phyloP scores from a whole-genome alignment of 1,140 invertebrate genomes.

The Carposina sasakii region DNA sequence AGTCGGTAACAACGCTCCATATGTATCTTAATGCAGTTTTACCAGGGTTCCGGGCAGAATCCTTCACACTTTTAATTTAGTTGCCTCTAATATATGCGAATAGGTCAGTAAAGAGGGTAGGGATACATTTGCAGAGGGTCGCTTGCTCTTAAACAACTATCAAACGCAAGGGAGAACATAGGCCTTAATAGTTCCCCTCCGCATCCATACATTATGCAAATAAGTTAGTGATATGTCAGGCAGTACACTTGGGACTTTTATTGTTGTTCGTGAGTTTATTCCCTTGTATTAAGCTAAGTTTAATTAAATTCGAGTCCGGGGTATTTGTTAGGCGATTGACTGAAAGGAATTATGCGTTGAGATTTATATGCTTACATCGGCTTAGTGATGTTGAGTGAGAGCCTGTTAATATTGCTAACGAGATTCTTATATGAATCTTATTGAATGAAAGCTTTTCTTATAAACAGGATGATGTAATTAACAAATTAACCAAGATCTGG shows the following conservation, averaged over 20 bases:
- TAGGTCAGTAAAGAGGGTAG: slow-evolving; percentile 51
- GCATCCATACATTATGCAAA: slow-evolving; percentile 69
- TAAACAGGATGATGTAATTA: no score
- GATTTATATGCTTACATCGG: slow-evolving; percentile 54
- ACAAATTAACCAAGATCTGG: no score
- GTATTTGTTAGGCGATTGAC: slow-evolving; percentile 62
- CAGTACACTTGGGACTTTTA: slow-evolving; percentile 64
- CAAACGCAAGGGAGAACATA: slow-evolving; percentile 48
- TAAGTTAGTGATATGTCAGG: slow-evolving; percentile 66
- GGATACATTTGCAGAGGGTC: slow-evolving; percentile 10
- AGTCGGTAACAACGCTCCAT: slow-evolving; percentile 43
- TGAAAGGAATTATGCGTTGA: slow-evolving; percentile 51
- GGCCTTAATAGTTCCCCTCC: slow-evolving; percentile 64
- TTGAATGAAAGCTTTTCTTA: no score
- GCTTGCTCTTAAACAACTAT: slow-evolving; percentile 64
- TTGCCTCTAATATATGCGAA: slow-evolving; percentile 66
- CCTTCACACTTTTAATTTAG: slow-evolving; percentile 70
- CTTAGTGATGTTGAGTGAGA: slow-evolving; percentile 18
- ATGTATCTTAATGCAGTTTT: slow-evolving; percentile 61
- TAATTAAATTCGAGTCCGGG: slow-evolving; percentile 65
- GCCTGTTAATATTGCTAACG: no score
- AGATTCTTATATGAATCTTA: no score
- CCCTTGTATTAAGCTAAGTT: slow-evolving; percentile 68
- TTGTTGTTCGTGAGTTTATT: slow-evolving; percentile 64
- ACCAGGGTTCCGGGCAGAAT: slow-evolving; percentile 34